phyloP scores from a whole-genome alignment of 1,140 invertebrate species.

The Cydia amplana region DNA sequence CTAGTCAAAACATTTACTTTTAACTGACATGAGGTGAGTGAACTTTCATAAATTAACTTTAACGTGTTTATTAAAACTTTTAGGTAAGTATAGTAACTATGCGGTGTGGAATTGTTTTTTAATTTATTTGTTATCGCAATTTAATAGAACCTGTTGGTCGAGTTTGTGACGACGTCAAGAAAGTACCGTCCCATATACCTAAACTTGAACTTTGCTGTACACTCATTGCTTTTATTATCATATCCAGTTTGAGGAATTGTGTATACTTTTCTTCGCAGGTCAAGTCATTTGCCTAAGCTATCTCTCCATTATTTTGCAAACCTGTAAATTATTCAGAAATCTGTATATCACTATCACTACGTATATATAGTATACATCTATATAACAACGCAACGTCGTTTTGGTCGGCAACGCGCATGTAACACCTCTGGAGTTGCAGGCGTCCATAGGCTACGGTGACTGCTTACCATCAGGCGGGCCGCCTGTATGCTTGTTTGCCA shows the following conservation, averaged over 20 bases:
- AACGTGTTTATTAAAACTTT: neutral
- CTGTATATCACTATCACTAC: too few relatives aligned
- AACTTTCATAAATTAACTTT: neutral
- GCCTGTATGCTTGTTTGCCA: too few relatives aligned
- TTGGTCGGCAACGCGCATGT: too few relatives aligned
- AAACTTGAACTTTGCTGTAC: neutral
- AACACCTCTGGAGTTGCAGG: too few relatives aligned
- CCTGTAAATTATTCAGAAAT: too few relatives aligned
- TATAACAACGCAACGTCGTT: too few relatives aligned
- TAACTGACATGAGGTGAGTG: constrained; percentile 5
- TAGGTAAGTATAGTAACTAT: neutral
- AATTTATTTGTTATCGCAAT: neutral
- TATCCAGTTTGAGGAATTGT: neutral
- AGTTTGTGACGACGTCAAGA: neutral
- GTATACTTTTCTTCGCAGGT: neutral
- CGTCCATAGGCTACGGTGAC: too few relatives aligned
- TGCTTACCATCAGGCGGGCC: too few relatives aligned
- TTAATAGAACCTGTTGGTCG: neutral
- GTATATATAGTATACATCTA: too few relatives aligned
- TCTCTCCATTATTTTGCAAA: neutral
- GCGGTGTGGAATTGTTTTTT: neutral
- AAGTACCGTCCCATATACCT: neutral
- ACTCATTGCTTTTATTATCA: neutral
- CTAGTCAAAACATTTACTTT: constrained; percentile 12
- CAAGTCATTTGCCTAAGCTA: neutral